A percentile compares a stretch with the other conserved stretches of the same genome.
Evolutionary conservation across 2,113 vertebrate genomes (phyloP).

Genomic region (Craseonycteris thonglongyai): DNA sequence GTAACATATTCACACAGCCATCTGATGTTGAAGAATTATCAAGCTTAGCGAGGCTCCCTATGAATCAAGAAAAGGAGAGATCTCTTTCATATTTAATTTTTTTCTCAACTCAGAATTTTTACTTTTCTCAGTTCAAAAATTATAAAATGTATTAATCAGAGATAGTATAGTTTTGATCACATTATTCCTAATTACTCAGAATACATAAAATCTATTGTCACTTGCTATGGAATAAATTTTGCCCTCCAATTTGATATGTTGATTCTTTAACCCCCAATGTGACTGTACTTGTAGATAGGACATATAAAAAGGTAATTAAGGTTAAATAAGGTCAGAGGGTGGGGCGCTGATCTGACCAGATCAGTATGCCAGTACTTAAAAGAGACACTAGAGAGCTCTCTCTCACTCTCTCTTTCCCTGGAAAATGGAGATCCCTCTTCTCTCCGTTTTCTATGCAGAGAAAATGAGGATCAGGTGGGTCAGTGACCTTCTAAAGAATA

Average conservation of each 20-base stretch:
- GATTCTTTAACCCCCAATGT: not conserved
- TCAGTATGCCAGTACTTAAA: not conserved
- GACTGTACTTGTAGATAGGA: not conserved
- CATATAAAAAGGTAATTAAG: not conserved
- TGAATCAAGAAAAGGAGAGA: not conserved
- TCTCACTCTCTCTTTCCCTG: not conserved
- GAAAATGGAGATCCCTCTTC: not conserved
- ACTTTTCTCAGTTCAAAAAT: not conserved
- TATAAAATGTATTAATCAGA: not conserved
- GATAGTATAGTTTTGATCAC: not conserved
- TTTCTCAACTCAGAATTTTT: not conserved
- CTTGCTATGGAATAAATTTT: not conserved
- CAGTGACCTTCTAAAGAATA: not conserved
- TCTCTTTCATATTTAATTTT: not conserved
- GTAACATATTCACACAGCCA: not conserved
- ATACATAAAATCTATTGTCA: not conserved
- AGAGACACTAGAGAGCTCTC: not conserved
- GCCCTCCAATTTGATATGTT: not conserved
- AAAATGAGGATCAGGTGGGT: not conserved
- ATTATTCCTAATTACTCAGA: not conserved
- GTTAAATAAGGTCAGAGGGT: not conserved
- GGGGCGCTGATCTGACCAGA: not conserved
- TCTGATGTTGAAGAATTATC: not conserved
- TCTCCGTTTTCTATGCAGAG: not conserved
- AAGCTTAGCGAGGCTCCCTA: fast-evolving